Conservation (phyloP, 1,140 invertebrate species). For the Drosophila albomicans region DNA sequence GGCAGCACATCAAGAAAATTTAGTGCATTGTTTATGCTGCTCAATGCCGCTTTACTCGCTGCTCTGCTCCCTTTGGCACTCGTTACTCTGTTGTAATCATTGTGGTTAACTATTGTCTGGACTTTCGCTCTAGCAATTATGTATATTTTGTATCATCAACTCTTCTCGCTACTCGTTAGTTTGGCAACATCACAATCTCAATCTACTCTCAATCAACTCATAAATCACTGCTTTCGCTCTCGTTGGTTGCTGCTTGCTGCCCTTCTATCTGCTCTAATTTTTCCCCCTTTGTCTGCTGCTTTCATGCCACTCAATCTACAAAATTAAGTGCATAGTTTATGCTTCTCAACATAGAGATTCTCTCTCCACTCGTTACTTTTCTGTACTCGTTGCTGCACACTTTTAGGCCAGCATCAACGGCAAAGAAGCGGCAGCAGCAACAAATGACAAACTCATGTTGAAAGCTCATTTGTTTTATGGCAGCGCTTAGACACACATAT, state of each 20-base stretch:
- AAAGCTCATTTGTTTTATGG: slow-evolving; percentile 80
- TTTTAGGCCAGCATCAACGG: slow-evolving; percentile 20
- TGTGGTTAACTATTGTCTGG: not conserved
- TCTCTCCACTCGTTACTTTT: not conserved
- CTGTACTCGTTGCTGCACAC: slow-evolving; percentile 32
- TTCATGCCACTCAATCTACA: not conserved
- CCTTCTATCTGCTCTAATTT: slow-evolving; percentile 9
- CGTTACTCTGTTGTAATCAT: not conserved
- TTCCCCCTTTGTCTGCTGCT: not conserved
- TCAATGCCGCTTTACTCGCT: not conserved
- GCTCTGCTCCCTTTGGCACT: not conserved
- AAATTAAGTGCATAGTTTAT: slow-evolving; percentile 1
- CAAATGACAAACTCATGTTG: slow-evolving; percentile 79
- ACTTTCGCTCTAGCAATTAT: not conserved
- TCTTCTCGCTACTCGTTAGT: not conserved
- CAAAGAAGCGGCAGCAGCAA: slow-evolving; percentile 20
- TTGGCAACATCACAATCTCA: no score
- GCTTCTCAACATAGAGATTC: not conserved
- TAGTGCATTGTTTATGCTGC: slow-evolving; percentile 53
- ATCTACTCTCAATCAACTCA: no score
- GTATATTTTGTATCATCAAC: not conserved
- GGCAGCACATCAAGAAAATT: slow-evolving; percentile 52
- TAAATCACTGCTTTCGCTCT: slow-evolving; percentile 1
- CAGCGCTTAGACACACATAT: slow-evolving; percentile 72
- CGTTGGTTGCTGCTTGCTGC: not conserved